Base-by-base conservation (phyloP, 2,888 invertebrate genomes). In the Lochmaea capreae region DNA sequence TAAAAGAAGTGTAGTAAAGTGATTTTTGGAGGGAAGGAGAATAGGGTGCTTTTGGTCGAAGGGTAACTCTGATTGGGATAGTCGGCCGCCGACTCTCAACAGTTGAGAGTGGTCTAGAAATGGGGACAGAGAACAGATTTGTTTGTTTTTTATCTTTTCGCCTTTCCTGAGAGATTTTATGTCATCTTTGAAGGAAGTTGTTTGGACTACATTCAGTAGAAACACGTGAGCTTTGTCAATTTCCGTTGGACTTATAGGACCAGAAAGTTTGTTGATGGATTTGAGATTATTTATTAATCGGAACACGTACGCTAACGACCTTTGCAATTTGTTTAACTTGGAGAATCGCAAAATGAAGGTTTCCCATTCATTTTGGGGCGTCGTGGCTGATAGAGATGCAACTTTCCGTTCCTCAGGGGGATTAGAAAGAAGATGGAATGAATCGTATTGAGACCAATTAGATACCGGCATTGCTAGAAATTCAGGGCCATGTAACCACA, bases 171-270 rank as follows among this genome's bases (percentile, higher is more conserved):
- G 52, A 52, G 52, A 4, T 52, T 52, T n/a, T n/a, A 52, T 52
- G n/a, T n/a, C n/a, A 52, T 52, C 52, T 52, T 52, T 52, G n/a
- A 52, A 52, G 52, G 52, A 52, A n/a, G 52, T 52, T 52, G n/a
- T 8, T 46, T 46, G 46, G 46, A 46, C 46, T 46, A 46, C 46
- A 11, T 46, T 46, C 12, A 46, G 46, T 46, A 46, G 5, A 46
- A 46, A 46, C 14, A 12, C 46, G 46, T 46, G 46, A 46, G 46
- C 46, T 46, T 46, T 46, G 46, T 46, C 46, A 46, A 12, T 46
- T 46, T 46, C 46, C 12, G 46, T 46, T 46, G 46, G 46, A 46
- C 46, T 46, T 46, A 46, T 46, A 46, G 46, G 46, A 12, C 46
- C 46, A 46, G 46, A 46, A 46, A 46, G 46, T 46, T 46, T 46